Base-by-base conservation (phyloP, 2,888 invertebrate species). In the Erynnis tages region DNA sequence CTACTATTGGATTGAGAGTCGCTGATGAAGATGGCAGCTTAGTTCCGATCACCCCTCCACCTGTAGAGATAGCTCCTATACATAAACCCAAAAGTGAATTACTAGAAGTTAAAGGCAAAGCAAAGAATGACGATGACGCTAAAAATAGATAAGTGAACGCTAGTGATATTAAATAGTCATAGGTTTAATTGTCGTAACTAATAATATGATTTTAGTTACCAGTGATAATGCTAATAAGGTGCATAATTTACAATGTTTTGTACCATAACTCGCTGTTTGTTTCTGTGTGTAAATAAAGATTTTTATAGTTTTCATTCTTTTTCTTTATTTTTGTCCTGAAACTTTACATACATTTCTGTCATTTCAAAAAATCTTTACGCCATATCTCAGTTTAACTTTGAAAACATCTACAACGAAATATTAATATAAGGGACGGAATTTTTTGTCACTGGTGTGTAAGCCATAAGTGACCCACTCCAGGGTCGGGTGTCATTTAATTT, bases 1-100 rank as follows among this genome's bases (percentile, higher is more conserved):
- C 95, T 16, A 95, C 96, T 1, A 95, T 97, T 58, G 96, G 96
- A 2, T 82, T 96, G 37, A 92, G 92, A 54, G 91, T 95, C 38
- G 91, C 93, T 2, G 93, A 93, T 54, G 94, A 94, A 62, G 94
- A 94, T 62, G 92, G 90, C 23, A 90, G 88, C 40, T 59, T 90
- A 55, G 82, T 88, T 4, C 82, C 88, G 1, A 80, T 82, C 6
- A 86, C 88, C 1, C 88, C 89, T 21, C 79, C 81, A 0, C 75
- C 85, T 1, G 73, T 71, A 34, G 90, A 90, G 69, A 74, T 84
- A 37, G 85, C 73, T 0, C 83, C 84, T 0, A 71, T 90, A 11
- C 90, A 90, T 57, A 86, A 80, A 59, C 65, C 79, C 6, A 82
- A 65, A 56, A 58, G 17, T 38, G 79, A 76, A 54, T 54, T 37